These are phyloP conservation scores for Calliscelio sp. DNA, from an alignment of 2,888 invertebrate genomes.

Conservation along the genomic window DNA sequence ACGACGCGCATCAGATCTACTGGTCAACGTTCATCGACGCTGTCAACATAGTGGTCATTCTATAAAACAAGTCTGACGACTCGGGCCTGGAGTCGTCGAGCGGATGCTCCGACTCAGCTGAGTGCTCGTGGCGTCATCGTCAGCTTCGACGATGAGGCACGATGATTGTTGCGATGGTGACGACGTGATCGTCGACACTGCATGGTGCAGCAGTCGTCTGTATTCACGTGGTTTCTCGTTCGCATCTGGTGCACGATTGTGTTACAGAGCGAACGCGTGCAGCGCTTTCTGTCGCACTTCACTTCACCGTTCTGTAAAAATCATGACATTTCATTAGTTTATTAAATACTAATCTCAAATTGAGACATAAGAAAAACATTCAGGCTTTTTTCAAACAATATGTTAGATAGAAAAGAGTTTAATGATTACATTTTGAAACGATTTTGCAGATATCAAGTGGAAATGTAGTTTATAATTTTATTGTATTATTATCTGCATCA, in stretches of 20 bases:
- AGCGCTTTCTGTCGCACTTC: conserved; percentile 93
- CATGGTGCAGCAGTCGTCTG: conserved; percentile 88
- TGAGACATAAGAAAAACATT: no score
- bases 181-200: conserved; percentile 87
- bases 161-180: conserved; percentile 87
- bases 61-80: background rate
- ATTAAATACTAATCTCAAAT: no score
- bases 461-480: no score
- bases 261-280: conserved; percentile 91
- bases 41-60: background rate
- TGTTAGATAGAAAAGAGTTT: no score
- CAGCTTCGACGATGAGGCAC: conserved; percentile 78
- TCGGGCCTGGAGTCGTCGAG: background rate
- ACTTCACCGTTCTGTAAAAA: conserved; percentile 91
- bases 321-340: background rate
- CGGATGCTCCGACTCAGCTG: conserved; percentile 78
- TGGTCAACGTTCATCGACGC: no score
- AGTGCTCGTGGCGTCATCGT: conserved; percentile 80
- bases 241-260: conserved; percentile 86
- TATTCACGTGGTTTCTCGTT: conserved; percentile 80
- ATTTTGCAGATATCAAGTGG: no score
- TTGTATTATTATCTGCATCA: no score
- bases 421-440: no score
- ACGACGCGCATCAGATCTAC: no score
- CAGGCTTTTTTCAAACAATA: no score